Conservation (phyloP, 2,888 invertebrate species). For the Stenchaetothrips biformis region DNA sequence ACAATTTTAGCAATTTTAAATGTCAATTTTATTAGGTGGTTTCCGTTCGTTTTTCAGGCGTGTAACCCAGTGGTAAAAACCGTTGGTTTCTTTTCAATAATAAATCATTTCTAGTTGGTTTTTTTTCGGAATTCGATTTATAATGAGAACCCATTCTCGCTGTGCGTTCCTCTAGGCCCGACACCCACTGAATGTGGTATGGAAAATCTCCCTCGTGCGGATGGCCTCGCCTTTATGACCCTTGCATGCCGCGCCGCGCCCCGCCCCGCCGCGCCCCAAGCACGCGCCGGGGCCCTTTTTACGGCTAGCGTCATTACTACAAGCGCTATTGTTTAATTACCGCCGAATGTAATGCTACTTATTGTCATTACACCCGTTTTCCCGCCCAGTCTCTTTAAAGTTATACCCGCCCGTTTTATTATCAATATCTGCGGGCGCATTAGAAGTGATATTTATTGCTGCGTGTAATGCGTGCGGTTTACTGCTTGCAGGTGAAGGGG, state of each 20-base stretch:
- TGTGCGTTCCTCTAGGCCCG: too few species aligned
- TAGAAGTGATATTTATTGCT: not conserved
- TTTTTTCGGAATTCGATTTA: too few species aligned
- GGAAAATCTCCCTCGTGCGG: too few species aligned
- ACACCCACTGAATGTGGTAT: too few species aligned
- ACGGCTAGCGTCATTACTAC: not conserved
- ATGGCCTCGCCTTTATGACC: not conserved
- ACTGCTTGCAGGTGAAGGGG: slow-evolving; percentile 6
- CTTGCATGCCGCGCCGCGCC: not conserved
- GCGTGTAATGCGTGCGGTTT: slow-evolving; percentile 10
- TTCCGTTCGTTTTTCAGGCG: too few species aligned
- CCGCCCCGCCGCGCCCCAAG: not conserved
- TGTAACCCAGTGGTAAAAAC: too few species aligned
- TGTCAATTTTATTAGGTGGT: too few species aligned
- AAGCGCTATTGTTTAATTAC: not conserved
- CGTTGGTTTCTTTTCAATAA: too few species aligned
- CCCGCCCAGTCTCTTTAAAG: not conserved
- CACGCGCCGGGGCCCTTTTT: not conserved
- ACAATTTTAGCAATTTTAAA: too few species aligned
- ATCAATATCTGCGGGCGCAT: not conserved
- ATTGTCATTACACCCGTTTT: not conserved
- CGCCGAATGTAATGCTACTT: not conserved
- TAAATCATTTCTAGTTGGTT: too few species aligned
- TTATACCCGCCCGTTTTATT: slow-evolving; percentile 2
- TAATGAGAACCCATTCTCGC: too few species aligned